Evolutionary conservation across 2,888 invertebrate genomes (phyloP), one percentile per base, ranked within the genome.

Genomic region (Nemapogon koenigi): DNA sequence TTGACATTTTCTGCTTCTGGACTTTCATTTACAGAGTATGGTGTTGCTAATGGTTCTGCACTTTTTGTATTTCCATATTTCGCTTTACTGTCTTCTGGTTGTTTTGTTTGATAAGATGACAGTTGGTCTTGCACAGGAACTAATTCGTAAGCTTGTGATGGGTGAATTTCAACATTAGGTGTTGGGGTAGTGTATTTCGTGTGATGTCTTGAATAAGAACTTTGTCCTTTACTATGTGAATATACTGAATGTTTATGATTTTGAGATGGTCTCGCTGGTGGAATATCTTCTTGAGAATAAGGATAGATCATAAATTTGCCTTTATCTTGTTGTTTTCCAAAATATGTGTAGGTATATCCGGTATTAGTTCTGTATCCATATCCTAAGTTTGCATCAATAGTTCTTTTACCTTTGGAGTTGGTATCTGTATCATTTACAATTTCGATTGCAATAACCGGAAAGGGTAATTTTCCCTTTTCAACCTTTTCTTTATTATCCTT

Each of bases 341-440:
- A 76, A 45, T 76, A 71, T 2, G 69, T 66, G 46, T 81, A 81
- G n/a, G 68, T 63, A 30, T 79, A 81, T 6, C 79, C 78, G 45
- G 66, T 65, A 46, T 83, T 83, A 2, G 73, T 73, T 47, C 73
- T 72, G 44, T 82, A 84, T 4, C 87, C 88, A 55, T 87, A 90
- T 40, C 90, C 90, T 8, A 90, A 65, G 33, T 86, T 84, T 1
- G 84, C 83, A 45, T 90, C 88, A 10, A 90, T 86, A 0, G 90
- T 90, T 46, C 90, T 72, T 53, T 90, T 90, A 1, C 73, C 79
- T 57, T 82, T 83, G 3, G 51, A 49, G 31, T 79, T 80, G 3
- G 75, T 60, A 16, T 81, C 71, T 2, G 81, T 81, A 41, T 80
- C 81, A 39, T 84, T 83, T 0, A 84, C 80, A 36, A 84, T 84